Evolutionary conservation across 2,113 vertebrate species (phyloP), one percentile per base, ranked within the genome.

Genomic region (Gnathonemus echidnorhynchus): DNA sequence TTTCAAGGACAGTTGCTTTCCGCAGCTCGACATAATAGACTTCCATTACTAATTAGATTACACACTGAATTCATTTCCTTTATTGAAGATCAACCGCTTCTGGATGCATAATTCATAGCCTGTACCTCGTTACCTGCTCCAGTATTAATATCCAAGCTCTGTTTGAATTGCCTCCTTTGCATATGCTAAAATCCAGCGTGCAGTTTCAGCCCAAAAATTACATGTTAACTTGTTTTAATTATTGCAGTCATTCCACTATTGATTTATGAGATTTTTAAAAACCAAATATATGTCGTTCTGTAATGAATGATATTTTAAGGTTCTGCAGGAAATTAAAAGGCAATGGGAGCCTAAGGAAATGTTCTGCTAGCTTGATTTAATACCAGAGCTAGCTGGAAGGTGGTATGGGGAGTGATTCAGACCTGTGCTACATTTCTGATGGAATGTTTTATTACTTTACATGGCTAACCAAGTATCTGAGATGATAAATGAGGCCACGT

Each of bases 191-290:
- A 97, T 97, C 97, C 96, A 96, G 96, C 97, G 96, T 95, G 96
- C 97, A 96, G 97, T 97, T 97, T 99, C 97, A 96, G 98, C 97
- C 97, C 95, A 96, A 98, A 99, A 99, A 99, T 99, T 98, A 99
- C 98, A 98, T 97, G 97, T 98, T 99, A 99, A 99, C 98, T 99
- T 99, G 98, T 98, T 99, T 98, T 99, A 99, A 99, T 99, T 99
- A 99, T 99, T 98, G 97, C 98, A 99, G 98, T 99, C 98, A 98
- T 97, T 96, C 97, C 97, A 97, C 97, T 98, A 97, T 99, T 99
- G 98, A 99, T 99, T 99, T 99, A 99, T 99, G 98, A 98, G 98
- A 98, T 97, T 99, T 99, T 99, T 98, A 98, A 99, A 98, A 99
- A 97, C 97, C 97, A 99, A 99, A 98, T 99, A 98, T 99, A 98